Evolutionary conservation across 2,797 vertebrate genomes (phyloP).

Genomic region (Chelon auratus): DNA sequence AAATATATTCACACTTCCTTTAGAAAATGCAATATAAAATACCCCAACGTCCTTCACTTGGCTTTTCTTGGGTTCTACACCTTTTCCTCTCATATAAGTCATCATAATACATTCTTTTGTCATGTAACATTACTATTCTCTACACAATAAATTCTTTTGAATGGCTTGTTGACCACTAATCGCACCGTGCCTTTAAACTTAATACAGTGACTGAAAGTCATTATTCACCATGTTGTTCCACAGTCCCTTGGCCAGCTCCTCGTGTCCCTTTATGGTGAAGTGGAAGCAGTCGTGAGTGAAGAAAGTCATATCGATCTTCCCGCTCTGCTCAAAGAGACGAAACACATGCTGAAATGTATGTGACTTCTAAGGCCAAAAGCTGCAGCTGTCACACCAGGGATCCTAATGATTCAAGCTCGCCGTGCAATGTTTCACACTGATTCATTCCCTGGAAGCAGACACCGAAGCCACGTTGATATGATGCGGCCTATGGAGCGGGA

Average conservation of each 20-base stretch:
- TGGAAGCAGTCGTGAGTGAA: constrained; percentile 89
- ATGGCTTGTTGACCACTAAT: constrained; percentile 14
- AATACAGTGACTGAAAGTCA: constrained; percentile 2
- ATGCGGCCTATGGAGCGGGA: background rate
- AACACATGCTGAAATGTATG: constrained; percentile 14
- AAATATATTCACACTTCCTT: no score
- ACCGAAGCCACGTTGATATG: background rate
- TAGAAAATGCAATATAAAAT: no score
- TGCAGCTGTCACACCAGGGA: constrained; percentile 24
- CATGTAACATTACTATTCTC: background rate
- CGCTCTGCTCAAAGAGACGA: constrained; percentile 72
- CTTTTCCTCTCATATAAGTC: background rate
- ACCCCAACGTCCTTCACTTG: no score
- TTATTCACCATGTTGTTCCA: constrained; percentile 90
- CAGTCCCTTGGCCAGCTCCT: constrained; percentile 87
- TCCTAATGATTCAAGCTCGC: constrained; percentile 25
- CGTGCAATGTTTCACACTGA: constrained; percentile 18
- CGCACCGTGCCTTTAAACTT: background rate
- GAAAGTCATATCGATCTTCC: constrained; percentile 86
- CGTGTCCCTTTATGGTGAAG: constrained; percentile 88
- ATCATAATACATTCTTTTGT: background rate
- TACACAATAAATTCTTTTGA: background rate
- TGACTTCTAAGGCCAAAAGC: constrained; percentile 2
- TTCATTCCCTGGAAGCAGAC: constrained; percentile 32
- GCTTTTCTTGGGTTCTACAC: no score